Percentiles rank a stretch among this genome's conserved stretches.
These are phyloP conservation scores for Andrena haemorrhoa DNA, from an alignment of 2,888 invertebrate genomes.

Conservation along the genomic window DNA sequence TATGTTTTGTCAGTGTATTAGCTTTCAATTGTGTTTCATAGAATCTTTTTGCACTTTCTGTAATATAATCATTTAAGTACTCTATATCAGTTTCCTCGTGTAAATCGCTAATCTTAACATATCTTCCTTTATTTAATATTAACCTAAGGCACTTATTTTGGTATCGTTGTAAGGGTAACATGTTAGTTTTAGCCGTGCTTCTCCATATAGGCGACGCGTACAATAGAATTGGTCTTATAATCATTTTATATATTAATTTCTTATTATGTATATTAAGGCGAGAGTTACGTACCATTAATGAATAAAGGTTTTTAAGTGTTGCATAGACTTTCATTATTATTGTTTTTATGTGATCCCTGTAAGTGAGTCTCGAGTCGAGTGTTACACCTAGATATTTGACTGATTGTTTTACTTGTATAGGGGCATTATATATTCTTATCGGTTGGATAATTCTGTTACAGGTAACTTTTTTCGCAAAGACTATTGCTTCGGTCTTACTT, in stretches of 20 bases:
- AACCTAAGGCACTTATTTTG: slow-evolving; percentile 16
- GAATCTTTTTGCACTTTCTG: too few relatives aligned
- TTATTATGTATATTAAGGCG: too few relatives aligned
- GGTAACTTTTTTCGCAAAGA: neutral
- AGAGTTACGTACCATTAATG: too few relatives aligned
- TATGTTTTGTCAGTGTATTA: too few relatives aligned
- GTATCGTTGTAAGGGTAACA: neutral
- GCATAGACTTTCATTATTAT: slow-evolving; percentile 17
- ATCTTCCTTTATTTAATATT: neutral
- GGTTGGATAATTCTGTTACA: neutral
- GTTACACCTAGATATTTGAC: neutral
- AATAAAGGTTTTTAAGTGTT: too few relatives aligned
- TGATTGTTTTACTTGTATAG: neutral
- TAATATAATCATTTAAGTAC: too few relatives aligned
- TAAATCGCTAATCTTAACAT: neutral
- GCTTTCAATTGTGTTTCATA: too few relatives aligned
- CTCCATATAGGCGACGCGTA: slow-evolving; percentile 15
- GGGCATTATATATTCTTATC: neutral
- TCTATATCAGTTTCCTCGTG: too few relatives aligned
- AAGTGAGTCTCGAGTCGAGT: neutral
- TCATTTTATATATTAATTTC: too few relatives aligned
- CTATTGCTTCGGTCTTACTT: neutral
- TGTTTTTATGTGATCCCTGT: slow-evolving; percentile 2
- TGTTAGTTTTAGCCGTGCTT: neutral
- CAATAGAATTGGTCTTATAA: neutral